Evolutionary conservation across 2,113 vertebrate genomes (phyloP).

Genomic region (Vidua macroura): DNA sequence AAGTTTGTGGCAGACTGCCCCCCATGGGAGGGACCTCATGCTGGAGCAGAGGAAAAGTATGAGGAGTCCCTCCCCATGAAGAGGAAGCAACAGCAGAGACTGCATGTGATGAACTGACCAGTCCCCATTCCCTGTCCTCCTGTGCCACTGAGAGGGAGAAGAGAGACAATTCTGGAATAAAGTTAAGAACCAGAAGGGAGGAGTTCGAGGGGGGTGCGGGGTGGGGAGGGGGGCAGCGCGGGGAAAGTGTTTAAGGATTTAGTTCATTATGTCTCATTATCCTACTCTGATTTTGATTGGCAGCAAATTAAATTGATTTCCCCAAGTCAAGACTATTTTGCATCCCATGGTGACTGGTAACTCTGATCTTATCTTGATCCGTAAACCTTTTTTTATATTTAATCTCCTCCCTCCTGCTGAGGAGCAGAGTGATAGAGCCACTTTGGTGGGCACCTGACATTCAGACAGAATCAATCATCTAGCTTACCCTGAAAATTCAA

Average conservation of each 20-base stretch:
- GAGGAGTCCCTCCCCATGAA: neutral
- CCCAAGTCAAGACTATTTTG: neutral
- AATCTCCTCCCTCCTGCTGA: neutral
- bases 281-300: neutral
- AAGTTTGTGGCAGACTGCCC: neutral
- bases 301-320: neutral
- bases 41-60: neutral
- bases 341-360: neutral
- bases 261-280: neutral
- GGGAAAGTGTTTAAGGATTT: neutral
- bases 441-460: neutral
- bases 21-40: neutral
- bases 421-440: neutral
- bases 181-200: neutral
- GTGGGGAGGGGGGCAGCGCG: fast-evolving
- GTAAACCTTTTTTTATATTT: neutral
- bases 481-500: neutral
- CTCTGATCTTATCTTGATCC: neutral
- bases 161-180: neutral
- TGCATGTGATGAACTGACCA: neutral
- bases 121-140: too few relatives aligned
- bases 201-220: too few relatives aligned
- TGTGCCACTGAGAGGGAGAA: neutral
- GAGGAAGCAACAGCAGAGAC: neutral
- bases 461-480: neutral